Percentiles rank a stretch among this genome's conserved stretches.
These are phyloP conservation scores for Phoenoteleia sp. DNA, from an alignment of 2,888 invertebrate genomes.

Conservation along the genomic window DNA sequence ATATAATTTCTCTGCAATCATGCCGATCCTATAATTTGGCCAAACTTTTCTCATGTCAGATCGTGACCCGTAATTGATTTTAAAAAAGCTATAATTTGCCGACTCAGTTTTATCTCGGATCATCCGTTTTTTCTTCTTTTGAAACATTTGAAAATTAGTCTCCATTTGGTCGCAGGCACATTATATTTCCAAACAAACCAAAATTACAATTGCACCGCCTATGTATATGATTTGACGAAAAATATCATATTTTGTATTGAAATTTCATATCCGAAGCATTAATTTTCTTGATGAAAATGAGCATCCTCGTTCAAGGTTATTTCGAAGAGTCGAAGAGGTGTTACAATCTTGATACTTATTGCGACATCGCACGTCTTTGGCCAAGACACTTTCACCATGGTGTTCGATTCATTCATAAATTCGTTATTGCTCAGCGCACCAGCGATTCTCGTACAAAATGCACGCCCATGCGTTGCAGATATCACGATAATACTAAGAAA, in stretches of 20 bases:
- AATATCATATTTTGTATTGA: too few species aligned
- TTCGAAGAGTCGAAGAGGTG: conserved; percentile 51
- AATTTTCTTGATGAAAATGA: conserved; percentile 51
- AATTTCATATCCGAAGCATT: background rate
- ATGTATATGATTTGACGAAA: background rate
- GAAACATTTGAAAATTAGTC: too few species aligned
- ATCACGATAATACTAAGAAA: conserved; percentile 60
- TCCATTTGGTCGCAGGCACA: background rate
- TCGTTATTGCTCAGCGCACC: conserved; percentile 77
- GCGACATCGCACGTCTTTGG: conserved; percentile 75
- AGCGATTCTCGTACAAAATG: conserved; percentile 23
- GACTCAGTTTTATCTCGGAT: background rate
- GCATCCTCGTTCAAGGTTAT: conserved; percentile 77
- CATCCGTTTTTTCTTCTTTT: too few species aligned
- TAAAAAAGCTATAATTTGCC: conserved; percentile 1
- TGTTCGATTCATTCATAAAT: conserved; percentile 83
- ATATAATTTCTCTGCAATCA: too few species aligned
- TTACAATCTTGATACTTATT: conserved; percentile 73
- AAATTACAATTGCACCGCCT: background rate
- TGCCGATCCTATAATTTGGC: conserved; percentile 13
- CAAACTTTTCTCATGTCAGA: background rate
- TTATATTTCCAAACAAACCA: background rate
- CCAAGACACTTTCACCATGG: conserved; percentile 81
- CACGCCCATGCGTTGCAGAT: conserved; percentile 46
- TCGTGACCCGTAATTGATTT: background rate